These are phyloP conservation scores for Drosophila hydei DNA, from an alignment of 1,140 invertebrate genomes.

Conservation along the genomic window DNA sequence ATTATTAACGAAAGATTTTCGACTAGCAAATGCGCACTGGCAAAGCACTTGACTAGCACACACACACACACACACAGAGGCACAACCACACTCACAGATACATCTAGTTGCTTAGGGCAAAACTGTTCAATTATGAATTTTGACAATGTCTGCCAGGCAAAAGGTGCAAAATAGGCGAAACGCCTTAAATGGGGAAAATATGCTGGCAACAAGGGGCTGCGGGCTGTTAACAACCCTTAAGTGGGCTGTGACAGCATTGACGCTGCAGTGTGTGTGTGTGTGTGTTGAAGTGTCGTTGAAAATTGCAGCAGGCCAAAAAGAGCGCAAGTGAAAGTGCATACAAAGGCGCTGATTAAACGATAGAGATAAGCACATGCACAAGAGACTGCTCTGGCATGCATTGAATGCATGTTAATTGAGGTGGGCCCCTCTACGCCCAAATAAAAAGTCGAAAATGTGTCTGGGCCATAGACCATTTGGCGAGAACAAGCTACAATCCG, in stretches of 20 bases:
- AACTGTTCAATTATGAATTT: conserved; percentile 82
- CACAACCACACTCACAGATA: conserved; percentile 38
- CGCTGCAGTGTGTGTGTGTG: conserved; percentile 17
- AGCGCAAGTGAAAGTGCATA: conserved; percentile 69
- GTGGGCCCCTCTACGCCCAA: background rate
- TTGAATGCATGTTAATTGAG: conserved; percentile 60
- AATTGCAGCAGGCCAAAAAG: conserved; percentile 59
- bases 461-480: conserved; percentile 16
- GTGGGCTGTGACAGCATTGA: conserved; percentile 24
- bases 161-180: conserved; percentile 76
- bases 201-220: background rate
- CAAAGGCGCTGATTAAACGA: conserved; percentile 75
- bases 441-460: conserved; percentile 7
- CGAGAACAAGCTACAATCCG: conserved; percentile 33
- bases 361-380: conserved; percentile 28
- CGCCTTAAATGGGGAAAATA: conserved; percentile 20
- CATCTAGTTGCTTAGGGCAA: conserved; percentile 21
- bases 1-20: conserved; percentile 80
- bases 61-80: conserved; percentile 26
- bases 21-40: conserved; percentile 70
- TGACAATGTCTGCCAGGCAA: conserved; percentile 68
- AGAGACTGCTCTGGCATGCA: conserved; percentile 14
- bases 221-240: conserved; percentile 54
- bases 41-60: conserved; percentile 62
- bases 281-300: conserved; percentile 57